These are phyloP conservation scores for Cosmorhoe ocellata DNA, from an alignment of 2,888 invertebrate species.

Conservation along the genomic window DNA sequence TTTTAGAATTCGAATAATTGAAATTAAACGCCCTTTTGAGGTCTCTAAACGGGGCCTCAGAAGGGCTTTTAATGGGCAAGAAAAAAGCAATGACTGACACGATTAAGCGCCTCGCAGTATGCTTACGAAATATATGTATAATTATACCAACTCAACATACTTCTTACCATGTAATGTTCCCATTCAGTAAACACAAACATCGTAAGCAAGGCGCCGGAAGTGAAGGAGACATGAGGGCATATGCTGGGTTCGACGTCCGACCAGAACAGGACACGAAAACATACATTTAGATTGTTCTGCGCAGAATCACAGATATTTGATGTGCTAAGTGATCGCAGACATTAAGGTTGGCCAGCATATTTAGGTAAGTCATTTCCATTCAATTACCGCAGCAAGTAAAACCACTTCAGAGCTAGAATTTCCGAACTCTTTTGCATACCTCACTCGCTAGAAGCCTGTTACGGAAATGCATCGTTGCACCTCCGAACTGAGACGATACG, in stretches of 20 bases:
- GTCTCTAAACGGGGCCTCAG: too few relatives aligned
- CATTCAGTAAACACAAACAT: slow-evolving; percentile 24
- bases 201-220: slow-evolving; percentile 38
- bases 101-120: too few relatives aligned
- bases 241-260: slow-evolving; percentile 55
- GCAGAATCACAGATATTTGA: slow-evolving; percentile 17
- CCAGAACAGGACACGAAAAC: slow-evolving; percentile 41
- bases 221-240: slow-evolving; percentile 35
- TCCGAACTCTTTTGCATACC: slow-evolving; percentile 16
- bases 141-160: too few relatives aligned
- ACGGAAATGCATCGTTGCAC: slow-evolving; percentile 20
- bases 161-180: slow-evolving; percentile 12
- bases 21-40: too few relatives aligned
- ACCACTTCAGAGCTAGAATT: slow-evolving; percentile 9
- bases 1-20: too few relatives aligned
- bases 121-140: too few relatives aligned
- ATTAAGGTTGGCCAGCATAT: background rate
- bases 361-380: background rate
- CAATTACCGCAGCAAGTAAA: slow-evolving; percentile 4
- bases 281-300: slow-evolving; percentile 47
- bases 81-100: too few relatives aligned
- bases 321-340: background rate
- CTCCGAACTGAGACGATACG: slow-evolving; percentile 13
- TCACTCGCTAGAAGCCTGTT: slow-evolving; percentile 10
- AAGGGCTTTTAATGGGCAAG: too few relatives aligned